phyloP scores from a whole-genome alignment of 1,140 invertebrate species.

The Euwallacea fornicatus region DNA sequence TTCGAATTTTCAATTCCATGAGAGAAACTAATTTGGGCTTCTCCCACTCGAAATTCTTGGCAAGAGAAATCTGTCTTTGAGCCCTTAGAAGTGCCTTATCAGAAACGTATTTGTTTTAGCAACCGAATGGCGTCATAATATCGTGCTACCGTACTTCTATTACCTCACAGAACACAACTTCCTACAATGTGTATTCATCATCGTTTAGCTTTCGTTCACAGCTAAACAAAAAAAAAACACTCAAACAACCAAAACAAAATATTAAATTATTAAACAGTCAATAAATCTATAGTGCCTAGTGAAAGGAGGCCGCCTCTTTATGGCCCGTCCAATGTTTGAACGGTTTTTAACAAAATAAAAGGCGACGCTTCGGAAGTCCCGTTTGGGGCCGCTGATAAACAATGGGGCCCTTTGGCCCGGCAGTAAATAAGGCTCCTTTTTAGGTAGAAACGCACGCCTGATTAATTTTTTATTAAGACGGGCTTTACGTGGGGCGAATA shows the following conservation, averaged over 20 bases:
- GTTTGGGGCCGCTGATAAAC: slow-evolving; percentile 8
- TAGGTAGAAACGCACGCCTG: too few relatives aligned
- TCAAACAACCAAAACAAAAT: slow-evolving; percentile 27
- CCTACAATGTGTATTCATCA: background rate
- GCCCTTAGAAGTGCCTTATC: too few relatives aligned
- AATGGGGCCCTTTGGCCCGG: slow-evolving; percentile 2
- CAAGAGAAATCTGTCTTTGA: too few relatives aligned
- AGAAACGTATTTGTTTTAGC: too few relatives aligned
- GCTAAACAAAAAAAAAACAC: slow-evolving; percentile 7
- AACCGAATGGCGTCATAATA: too few relatives aligned
- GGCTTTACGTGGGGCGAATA: too few relatives aligned
- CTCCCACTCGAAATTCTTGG: too few relatives aligned
- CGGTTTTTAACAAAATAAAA: slow-evolving; percentile 13
- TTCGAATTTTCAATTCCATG: too few relatives aligned
- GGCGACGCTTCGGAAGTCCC: slow-evolving; percentile 5
- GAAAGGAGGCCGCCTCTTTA: slow-evolving; percentile 17
- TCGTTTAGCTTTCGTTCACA: slow-evolving; percentile 7
- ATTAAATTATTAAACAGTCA: slow-evolving; percentile 33
- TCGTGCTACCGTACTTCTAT: too few relatives aligned
- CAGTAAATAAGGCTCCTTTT: background rate
- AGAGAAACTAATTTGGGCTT: too few relatives aligned
- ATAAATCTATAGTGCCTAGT: slow-evolving; percentile 13
- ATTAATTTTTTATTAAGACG: too few relatives aligned
- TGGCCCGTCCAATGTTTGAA: slow-evolving; percentile 22
- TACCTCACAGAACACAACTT: too few relatives aligned